Base-by-base conservation (phyloP, 2,888 invertebrate genomes). In the Drosophila sordidula region DNA sequence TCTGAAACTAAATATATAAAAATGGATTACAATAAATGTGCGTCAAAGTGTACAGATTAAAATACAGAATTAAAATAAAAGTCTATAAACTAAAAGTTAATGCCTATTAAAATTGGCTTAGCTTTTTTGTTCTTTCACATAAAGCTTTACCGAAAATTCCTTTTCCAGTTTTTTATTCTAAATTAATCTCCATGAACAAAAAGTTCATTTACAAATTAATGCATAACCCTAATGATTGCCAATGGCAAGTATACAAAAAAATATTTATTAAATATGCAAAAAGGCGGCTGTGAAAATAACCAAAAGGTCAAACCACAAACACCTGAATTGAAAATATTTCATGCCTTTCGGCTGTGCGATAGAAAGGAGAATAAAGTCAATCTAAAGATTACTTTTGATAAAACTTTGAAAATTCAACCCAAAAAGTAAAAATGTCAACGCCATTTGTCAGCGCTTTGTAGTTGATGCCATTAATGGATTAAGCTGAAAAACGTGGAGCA, bases 391-490 rank as follows among this genome's bases (percentile, higher is more conserved):
- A 56, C 32, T 66, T 71, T 45, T 58, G 44, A 54, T 34, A 16
- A 44, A 68, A 52, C 39, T 47, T 47, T 70, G 16, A 36, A 50
- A 41, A 18, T 47, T 2, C 41, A 50, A 6, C n/a, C 34, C 34
- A 46, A 45, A 32, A 52, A 32, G 16, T 54, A 38, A 57, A 49
- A 51, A 58, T 44, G 66, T 59, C 55, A 59, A 39, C 57, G 61
- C 59, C 75, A 78, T 75, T 75, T 69, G 75, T 75, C 75, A 75
- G 69, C 56, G 75, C 75, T 74, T 78, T 75, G 75, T 64, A 74
- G 75, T 75, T 74, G 69, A 50, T 54, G 59, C 79, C 79, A 78
- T 75, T 78, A 75, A 75, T 75, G 78, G 75, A 78, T 75, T 78
- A 75, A 75, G 69, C 69, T 68, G 29, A 49, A 57, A 63, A 49